Evolutionary conservation across 2,797 vertebrate genomes (phyloP).

Genomic region (Protonibea diacanthus): DNA sequence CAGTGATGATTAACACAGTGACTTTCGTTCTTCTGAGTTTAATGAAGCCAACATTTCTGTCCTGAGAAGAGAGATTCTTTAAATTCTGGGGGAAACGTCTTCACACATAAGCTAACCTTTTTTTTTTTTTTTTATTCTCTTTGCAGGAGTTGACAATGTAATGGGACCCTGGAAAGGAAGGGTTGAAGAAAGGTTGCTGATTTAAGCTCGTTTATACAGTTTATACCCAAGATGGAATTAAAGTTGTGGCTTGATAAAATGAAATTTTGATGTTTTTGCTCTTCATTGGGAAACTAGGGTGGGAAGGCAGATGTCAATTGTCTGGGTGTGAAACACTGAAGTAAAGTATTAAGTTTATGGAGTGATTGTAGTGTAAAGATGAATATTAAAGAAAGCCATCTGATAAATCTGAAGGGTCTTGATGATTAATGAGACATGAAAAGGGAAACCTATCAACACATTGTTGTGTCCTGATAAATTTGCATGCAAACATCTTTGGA

Average conservation of each 20-base stretch:
- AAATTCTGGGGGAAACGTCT: not conserved
- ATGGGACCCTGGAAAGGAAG: conserved; percentile 75
- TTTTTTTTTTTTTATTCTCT: conserved; percentile 41
- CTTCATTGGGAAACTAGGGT: not conserved
- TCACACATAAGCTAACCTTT: conserved; percentile 13
- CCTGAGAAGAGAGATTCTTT: conserved; percentile 86
- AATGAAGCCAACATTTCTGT: conserved; percentile 87
- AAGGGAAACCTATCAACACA: too few species aligned
- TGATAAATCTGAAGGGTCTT: too few species aligned
- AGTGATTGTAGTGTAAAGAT: too few species aligned
- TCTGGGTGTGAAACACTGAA: too few species aligned
- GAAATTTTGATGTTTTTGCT: conserved; percentile 37
- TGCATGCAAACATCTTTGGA: too few species aligned
- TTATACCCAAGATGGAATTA: conserved; percentile 97
- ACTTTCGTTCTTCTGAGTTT: conserved; percentile 97
- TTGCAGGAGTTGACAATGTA: conserved; percentile 98
- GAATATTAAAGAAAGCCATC: too few species aligned
- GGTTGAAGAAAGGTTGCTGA: conserved; percentile 89
- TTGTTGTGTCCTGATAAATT: too few species aligned
- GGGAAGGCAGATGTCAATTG: too few species aligned
- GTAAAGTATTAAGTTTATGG: too few species aligned
- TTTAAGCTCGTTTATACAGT: conserved; percentile 97
- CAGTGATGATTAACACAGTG: conserved; percentile 87
- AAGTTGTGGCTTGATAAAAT: conserved; percentile 93
- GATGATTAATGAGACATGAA: too few species aligned